Evolutionary conservation across 2,797 vertebrate species (phyloP), one percentile per base, ranked within the genome.

Genomic region (Pterois miles): DNA sequence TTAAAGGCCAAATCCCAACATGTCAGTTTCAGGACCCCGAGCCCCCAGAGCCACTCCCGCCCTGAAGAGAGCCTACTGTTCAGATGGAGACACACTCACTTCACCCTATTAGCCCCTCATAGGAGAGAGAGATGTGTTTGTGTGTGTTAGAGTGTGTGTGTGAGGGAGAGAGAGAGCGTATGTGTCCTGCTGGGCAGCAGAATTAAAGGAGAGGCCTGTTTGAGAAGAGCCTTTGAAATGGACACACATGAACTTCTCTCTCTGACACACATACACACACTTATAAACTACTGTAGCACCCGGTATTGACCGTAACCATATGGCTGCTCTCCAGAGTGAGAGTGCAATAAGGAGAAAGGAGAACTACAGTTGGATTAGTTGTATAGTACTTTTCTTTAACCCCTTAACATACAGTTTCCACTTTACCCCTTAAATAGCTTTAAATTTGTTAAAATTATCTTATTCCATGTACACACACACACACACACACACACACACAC

Each of bases 131-230:
- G 65, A 79, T 82, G 59, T 82, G 79, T 81, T 77, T 71, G 71
- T 67, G 70, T 38, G 58, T 58, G 69, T 46, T 60, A 59, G 58
- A 56, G 43, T 27, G 79, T 13, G 71, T 75, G 57, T 64, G 50
- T 23, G 53, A 43, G 76, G 18, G 38, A 18, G 65, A 16, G 58
- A 27, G 53, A 8, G 71, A 5, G 57, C 43, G 74, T 43, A 60
- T 54, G 69, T 68, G 66, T 86, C 92, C 92, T 84, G 91, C 90
- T 95, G 92, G 88, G 91, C 91, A 87, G 89, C 85, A 86, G 76
- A 93, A 94, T 94, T 95, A 92, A 95, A 94, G 90, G 86, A 92
- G 92, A 94, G 92, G 92, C 94, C 96, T 95, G 95, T 94, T 92
- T 90, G 91, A 92, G 91, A 88, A 65, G 84, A 94, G 92, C 70